Base-by-base conservation (phyloP, 2,113 vertebrate genomes). In the Aplodontia rufa region DNA sequence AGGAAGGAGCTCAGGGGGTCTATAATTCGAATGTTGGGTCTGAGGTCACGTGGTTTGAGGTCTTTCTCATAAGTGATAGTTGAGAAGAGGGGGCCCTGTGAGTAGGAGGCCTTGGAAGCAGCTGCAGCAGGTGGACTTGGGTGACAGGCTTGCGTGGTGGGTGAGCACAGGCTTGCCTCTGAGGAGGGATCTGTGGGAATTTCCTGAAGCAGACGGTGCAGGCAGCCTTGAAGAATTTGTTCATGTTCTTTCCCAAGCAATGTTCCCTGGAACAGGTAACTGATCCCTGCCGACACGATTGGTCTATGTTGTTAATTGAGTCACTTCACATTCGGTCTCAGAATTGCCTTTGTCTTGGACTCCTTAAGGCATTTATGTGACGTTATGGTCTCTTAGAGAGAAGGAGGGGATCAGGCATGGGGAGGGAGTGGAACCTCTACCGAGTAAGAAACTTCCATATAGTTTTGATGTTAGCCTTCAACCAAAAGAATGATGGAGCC, bases 171-270 rank as follows among this genome's bases (percentile, higher is more conserved):
- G 60, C 28, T 72, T 74, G 5, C 53, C 32, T 89, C 58, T 89
- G 60, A 60, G 66, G 40, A 53, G 28, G 60, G 42, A 62, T 49
- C 10, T 62, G 13, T 69, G 75, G 53, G 35, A 72, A 64, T 76
- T 83, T 95, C n/a, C 78, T 76, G 78, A 93, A 89, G 78, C 74
- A 81, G 87, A 92, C 6, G 83, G 51, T 8, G 8, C n/a, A n/a
- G n/a, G n/a, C n/a, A 51, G 13, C 30, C n/a, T 22, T 0, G 0
- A 58, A 55, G 1, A 47, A 55, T n/a, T 95, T 37, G 28, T 58
- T 93, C 85, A 76, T 2, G 49, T 51, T 87, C 40, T 60, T 90
- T 74, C 26, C 13, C 6, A 68, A 45, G 37, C 60, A 89, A 82
- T 78, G 24, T 58, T 93, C 51, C 45, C n/a, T 51, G 74, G 28